These are phyloP conservation scores for Perccottus glenii DNA, from an alignment of 2,113 vertebrate genomes.

Conservation along the genomic window DNA sequence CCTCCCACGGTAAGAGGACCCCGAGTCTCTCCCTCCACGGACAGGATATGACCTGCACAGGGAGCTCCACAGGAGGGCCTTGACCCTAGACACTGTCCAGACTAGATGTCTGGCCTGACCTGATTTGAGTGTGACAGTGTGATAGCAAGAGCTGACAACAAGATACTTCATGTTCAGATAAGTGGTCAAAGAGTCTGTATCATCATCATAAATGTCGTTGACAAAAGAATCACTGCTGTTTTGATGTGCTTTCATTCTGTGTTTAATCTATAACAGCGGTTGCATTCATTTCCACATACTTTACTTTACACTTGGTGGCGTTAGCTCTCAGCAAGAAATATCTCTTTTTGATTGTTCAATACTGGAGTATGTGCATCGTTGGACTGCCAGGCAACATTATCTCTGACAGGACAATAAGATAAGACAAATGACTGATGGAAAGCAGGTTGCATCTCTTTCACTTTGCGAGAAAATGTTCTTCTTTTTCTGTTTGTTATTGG, in stretches of 20 bases:
- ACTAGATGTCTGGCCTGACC: conserved; percentile 67
- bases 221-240: not conserved
- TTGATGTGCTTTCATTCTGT: not conserved
- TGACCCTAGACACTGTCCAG: conserved; percentile 80
- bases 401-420: conserved; percentile 18
- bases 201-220: not conserved
- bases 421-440: conserved; percentile 20
- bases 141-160: conserved; percentile 37
- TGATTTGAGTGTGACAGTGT: conserved; percentile 31
- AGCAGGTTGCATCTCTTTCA: not conserved
- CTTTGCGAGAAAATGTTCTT: not conserved
- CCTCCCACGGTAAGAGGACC: conserved; percentile 64
- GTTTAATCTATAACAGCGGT: not conserved
- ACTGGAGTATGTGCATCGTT: conserved; percentile 1
- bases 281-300: not conserved
- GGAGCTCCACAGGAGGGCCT: conserved; percentile 67
- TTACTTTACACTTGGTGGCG: not conserved
- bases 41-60: conserved; percentile 78
- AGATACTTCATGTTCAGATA: conserved; percentile 44
- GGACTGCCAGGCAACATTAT: conserved; percentile 13
- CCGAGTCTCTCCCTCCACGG: conserved; percentile 51
- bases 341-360: not conserved
- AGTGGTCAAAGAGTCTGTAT: conserved; percentile 19
- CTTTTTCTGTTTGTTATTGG: conserved; percentile 10
- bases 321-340: not conserved